Evolutionary conservation across 2,797 vertebrate genomes (phyloP).

Genomic region (Mus minutoides): DNA sequence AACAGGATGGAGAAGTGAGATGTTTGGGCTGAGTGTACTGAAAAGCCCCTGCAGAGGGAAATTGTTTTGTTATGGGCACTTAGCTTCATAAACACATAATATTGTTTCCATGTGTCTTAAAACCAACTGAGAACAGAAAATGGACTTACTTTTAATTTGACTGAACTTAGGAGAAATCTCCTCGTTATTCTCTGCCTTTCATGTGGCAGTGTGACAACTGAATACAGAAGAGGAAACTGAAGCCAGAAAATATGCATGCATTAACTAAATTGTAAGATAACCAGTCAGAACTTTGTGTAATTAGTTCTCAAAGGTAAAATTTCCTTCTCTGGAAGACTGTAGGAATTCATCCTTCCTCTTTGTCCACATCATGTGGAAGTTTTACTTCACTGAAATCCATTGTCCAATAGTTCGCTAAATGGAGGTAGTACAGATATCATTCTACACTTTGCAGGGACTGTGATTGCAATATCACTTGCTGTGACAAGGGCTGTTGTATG

Average conservation of each 20-base stretch:
- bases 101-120: background rate
- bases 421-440: background rate
- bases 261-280: background rate
- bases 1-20: background rate
- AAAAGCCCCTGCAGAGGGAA: background rate
- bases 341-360: background rate
- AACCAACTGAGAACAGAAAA: background rate
- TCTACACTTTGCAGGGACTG: no score
- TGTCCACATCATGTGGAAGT: background rate
- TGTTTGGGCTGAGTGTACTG: background rate
- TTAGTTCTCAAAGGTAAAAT: background rate
- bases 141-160: background rate
- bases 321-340: background rate
- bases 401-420: background rate
- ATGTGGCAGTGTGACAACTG: no score
- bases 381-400: background rate
- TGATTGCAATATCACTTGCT: background rate
- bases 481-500: background rate
- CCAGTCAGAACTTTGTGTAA: background rate
- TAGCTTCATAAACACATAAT: background rate
- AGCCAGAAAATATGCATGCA: background rate
- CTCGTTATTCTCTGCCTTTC: background rate
- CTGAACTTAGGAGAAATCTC: background rate
- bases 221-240: background rate
- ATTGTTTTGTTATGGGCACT: background rate